These are phyloP conservation scores for Neomonachus schauinslandi DNA, from an alignment of 2,113 vertebrate species.

Conservation along the genomic window DNA sequence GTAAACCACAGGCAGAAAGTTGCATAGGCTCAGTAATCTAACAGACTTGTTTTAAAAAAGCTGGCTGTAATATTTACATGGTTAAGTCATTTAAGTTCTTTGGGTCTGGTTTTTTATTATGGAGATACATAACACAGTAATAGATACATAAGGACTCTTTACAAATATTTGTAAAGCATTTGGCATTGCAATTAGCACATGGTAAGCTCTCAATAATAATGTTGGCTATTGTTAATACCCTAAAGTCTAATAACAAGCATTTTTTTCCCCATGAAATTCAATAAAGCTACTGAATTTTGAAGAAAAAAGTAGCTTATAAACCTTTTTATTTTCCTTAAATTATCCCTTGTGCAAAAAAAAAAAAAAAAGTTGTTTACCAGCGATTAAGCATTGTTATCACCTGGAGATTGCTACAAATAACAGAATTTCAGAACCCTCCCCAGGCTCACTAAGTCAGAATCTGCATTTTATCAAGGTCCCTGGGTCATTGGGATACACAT, in stretches of 20 bases:
- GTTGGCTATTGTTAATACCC: not conserved
- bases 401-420: not conserved
- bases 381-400: not conserved
- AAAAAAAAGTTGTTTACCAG: not conserved
- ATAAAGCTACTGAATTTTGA: not conserved
- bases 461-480: not conserved
- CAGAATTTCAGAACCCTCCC: not conserved
- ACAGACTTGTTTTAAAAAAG: not conserved
- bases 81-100: not conserved
- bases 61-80: not conserved
- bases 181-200: not conserved
- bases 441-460: not conserved
- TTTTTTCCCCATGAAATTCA: conserved; percentile 29
- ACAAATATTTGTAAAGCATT: not conserved
- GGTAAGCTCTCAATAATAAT: not conserved
- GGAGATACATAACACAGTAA: not conserved
- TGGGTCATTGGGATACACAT: not conserved
- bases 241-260: not conserved
- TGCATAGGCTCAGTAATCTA: not conserved
- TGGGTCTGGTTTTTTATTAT: not conserved
- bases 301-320: not conserved
- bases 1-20: not conserved
- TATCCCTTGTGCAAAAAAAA: not conserved
- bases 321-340: not conserved
- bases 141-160: not conserved